Evolutionary conservation across 2,113 vertebrate species (phyloP), one percentile per base, ranked within the genome.

Genomic region (Oostethus manadensis): DNA sequence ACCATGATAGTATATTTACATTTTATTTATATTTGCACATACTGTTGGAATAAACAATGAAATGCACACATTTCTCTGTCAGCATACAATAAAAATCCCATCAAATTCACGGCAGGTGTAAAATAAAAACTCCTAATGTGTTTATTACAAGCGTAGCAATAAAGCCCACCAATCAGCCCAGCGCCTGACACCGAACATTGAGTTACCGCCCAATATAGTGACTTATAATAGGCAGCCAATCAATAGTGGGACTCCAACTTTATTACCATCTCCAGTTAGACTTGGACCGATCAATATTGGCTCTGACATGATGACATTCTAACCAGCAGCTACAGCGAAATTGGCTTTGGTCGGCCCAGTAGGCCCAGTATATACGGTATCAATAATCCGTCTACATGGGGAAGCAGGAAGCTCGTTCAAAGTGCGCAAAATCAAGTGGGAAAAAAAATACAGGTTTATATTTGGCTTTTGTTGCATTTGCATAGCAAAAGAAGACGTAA

Each of bases 221-320:
- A 79, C 64, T 66, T 64, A 80, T 80, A 80, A 86, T 26, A 69
- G 70, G 65, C 60, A 66, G 64, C 50, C 50, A 29, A 80, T 88
- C 85, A 77, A 87, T 86, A 57, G 22, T 43, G 38, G 68, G 62
- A 67, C 67, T 64, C 33, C 1, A 77, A 76, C 76, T 86, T 81
- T 85, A 88, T 88, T 79, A 87, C 70, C 73, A 66, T 66, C 74
- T 72, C 55, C 67, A 70, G 70, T 81, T 82, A 81, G 66, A 70
- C 64, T 58, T 17, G 22, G 54, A 9, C 46, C 17, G 70, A 86
- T 89, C 69, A 73, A 87, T 87, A 51, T 18, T 14, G 10, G 7
- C 21, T 16, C 18, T 51, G 66, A 62, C 59, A 62, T 20, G n/a
- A 56, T 58, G 63, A 68, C 69, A 58, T 66, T 63, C 63, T 56